Conservation (phyloP, 2,797 vertebrate genomes). For the Spinus pinus region DNA sequence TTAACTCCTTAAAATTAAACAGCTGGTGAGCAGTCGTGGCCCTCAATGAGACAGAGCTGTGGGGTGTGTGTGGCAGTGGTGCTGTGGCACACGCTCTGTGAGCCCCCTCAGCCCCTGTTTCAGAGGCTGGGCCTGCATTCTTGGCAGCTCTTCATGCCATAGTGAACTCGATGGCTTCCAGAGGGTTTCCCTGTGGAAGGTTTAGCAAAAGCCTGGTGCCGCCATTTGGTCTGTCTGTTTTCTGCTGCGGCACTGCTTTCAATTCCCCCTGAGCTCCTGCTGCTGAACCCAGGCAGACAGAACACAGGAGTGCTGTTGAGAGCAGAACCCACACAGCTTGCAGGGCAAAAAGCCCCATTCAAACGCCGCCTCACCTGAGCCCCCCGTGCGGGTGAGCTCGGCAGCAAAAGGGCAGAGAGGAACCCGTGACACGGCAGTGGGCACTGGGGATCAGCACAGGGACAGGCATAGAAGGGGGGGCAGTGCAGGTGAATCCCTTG, state of each 20-base stretch:
- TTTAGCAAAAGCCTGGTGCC: neutral
- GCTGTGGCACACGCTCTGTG: too few species aligned
- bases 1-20: neutral
- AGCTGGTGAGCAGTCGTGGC: neutral
- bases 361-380: neutral
- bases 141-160: neutral
- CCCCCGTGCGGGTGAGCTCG: fast-evolving
- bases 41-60: neutral
- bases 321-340: neutral
- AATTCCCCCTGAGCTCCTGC: neutral
- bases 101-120: fast-evolving
- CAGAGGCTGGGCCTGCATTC: fast-evolving
- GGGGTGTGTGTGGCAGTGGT: fast-evolving
- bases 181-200: neutral
- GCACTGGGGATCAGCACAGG: too few species aligned
- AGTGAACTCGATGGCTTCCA: neutral
- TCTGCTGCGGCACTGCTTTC: neutral
- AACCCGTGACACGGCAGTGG: fast-evolving
- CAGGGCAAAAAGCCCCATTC: neutral
- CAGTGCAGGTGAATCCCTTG: neutral
- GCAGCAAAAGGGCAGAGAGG: neutral
- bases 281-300: neutral
- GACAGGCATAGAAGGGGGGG: neutral
- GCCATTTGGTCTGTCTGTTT: neutral
- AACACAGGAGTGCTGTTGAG: fast-evolving